A percentile compares a stretch with the other conserved stretches of the same genome.
phyloP scores from a whole-genome alignment of 2,113 vertebrate genomes.

The Megaleporinus macrocephalus region DNA sequence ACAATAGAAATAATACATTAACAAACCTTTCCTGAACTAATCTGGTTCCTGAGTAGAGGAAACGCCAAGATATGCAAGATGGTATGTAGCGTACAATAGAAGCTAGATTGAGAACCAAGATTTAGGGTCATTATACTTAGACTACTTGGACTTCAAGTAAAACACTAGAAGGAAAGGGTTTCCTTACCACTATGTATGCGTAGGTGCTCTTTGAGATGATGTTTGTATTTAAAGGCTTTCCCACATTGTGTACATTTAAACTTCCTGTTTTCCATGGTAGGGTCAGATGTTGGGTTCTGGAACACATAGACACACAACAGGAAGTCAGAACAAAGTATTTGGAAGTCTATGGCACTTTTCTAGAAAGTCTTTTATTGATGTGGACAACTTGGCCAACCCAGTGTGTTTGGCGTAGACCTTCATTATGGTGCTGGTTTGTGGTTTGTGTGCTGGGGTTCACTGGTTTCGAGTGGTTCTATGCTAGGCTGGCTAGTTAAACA shows the following conservation, averaged over 20 bases:
- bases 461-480: neutral
- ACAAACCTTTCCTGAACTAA: no score
- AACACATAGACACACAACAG: conserved; percentile 11
- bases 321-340: neutral
- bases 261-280: conserved; percentile 77
- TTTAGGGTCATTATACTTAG: neutral
- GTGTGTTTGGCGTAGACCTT: neutral
- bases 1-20: no score
- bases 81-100: neutral
- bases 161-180: conserved; percentile 39
- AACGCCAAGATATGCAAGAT: no score
- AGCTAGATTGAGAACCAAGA: neutral
- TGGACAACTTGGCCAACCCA: no score
- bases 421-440: neutral
- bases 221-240: conserved; percentile 87
- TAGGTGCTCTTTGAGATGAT: conserved; percentile 86
- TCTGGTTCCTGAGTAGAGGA: no score
- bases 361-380: neutral
- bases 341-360: no score
- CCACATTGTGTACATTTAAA: conserved; percentile 85
- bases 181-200: conserved; percentile 85
- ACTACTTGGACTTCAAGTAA: neutral
- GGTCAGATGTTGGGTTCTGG: conserved; percentile 62
- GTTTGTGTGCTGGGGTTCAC: neutral
- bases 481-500: neutral